Percentiles rank a stretch among this genome's conserved stretches.
Evolutionary conservation across 2,797 vertebrate species (phyloP).

Genomic region (Crypturellus tataupa): DNA sequence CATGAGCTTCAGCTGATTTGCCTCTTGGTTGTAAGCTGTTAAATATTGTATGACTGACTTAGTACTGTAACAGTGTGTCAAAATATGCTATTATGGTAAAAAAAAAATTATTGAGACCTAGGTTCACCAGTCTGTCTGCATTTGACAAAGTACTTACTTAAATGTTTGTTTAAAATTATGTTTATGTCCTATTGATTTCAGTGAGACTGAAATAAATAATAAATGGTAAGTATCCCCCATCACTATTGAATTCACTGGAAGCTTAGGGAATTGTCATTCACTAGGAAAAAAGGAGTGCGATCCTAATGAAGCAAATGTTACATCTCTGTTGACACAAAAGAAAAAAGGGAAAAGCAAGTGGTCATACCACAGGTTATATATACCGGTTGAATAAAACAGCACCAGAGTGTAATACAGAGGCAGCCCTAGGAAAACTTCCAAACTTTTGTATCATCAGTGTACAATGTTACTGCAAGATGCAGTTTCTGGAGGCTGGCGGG

Average conservation of each 20-base stretch:
- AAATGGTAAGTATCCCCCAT: background rate
- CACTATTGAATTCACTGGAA: background rate
- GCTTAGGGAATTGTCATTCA: background rate
- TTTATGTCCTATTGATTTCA: constrained; percentile 11
- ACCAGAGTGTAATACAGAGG: background rate
- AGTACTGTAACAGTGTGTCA: constrained; percentile 19
- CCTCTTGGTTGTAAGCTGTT: background rate
- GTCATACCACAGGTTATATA: background rate
- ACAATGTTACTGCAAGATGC: background rate
- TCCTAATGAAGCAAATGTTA: background rate
- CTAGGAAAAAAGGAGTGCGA: background rate
- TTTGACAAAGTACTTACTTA: constrained; percentile 14
- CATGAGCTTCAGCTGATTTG: constrained; percentile 3
- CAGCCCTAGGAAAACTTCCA: background rate
- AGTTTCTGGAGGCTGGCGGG: background rate
- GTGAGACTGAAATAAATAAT: constrained; percentile 10
- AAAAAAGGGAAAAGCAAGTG: background rate
- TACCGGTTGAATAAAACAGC: background rate
- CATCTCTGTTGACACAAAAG: background rate
- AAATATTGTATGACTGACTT: background rate
- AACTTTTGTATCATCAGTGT: background rate
- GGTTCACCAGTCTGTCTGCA: constrained; percentile 17
- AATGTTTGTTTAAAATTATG: constrained; percentile 18
- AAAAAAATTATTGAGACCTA: constrained; percentile 29
- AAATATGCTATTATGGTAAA: constrained; percentile 8